Evolutionary conservation across 2,797 vertebrate species (phyloP).

Genomic region (Anolis apletophallus): DNA sequence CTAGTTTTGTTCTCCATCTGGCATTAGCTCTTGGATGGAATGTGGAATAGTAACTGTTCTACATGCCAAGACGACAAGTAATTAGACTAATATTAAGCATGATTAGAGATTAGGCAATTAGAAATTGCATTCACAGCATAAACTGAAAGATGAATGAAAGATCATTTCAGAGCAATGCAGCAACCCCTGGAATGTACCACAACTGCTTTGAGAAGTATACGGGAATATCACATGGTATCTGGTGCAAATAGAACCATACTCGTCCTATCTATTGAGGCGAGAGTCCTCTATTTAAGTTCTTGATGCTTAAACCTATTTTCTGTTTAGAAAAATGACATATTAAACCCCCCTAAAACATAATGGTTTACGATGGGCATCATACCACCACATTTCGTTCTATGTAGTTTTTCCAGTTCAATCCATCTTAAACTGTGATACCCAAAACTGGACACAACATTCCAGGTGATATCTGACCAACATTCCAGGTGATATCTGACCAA

Average conservation of each 20-base stretch:
- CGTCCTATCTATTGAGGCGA: background rate
- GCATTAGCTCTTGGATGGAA: conserved; percentile 15
- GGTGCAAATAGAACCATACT: background rate
- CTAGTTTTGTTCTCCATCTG: conserved; percentile 36
- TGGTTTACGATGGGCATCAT: background rate
- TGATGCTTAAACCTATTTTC: background rate
- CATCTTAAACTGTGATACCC: no score
- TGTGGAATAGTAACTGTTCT: conserved; percentile 29
- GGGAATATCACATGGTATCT: background rate
- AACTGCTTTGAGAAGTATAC: background rate
- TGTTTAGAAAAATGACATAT: background rate
- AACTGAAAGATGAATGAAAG: conserved; percentile 17
- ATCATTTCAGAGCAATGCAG: background rate
- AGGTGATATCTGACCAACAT: no score
- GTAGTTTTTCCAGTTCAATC: background rate
- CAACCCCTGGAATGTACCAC: background rate
- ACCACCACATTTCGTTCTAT: background rate
- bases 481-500: no score
- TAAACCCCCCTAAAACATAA: background rate
- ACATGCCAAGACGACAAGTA: background rate
- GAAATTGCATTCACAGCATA: conserved; percentile 2
- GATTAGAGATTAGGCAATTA: conserved; percentile 35
- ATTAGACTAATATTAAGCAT: conserved; percentile 25
- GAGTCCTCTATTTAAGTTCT: background rate
- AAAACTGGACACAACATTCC: no score